phyloP scores from a whole-genome alignment of 2,113 vertebrate genomes.

The Melanerpes formicivorus region DNA sequence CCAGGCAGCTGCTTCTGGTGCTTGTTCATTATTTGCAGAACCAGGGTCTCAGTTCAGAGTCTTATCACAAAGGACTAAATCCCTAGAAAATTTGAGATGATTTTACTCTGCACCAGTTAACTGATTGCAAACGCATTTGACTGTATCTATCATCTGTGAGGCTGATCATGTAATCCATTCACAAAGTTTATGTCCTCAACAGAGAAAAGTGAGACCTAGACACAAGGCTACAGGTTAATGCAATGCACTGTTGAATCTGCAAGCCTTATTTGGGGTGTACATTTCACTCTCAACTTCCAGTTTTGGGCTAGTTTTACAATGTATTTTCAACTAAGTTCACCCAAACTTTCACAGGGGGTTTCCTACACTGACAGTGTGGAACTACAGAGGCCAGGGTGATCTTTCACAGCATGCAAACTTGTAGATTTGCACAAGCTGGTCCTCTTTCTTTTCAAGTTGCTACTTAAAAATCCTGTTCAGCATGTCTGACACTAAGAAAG shows the following conservation, averaged over 20 bases:
- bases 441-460: neutral
- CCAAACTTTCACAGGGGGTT: constrained; percentile 43
- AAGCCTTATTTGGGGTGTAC: neutral
- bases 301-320: neutral
- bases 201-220: neutral
- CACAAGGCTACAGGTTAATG: neutral
- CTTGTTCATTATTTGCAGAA: neutral
- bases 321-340: neutral
- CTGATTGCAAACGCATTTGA: neutral
- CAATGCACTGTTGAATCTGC: neutral
- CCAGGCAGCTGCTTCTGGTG: neutral
- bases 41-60: neutral
- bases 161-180: neutral
- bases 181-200: neutral
- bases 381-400: neutral
- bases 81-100: neutral
- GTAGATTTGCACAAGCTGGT: neutral
- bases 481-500: neutral
- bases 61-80: neutral
- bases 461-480: neutral
- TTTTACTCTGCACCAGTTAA: neutral
- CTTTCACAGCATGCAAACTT: neutral
- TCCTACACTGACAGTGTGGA: neutral
- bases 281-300: neutral
- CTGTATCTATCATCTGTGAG: neutral